Base-by-base conservation (phyloP, 2,888 invertebrate species). In the Hemithea aestivaria region DNA sequence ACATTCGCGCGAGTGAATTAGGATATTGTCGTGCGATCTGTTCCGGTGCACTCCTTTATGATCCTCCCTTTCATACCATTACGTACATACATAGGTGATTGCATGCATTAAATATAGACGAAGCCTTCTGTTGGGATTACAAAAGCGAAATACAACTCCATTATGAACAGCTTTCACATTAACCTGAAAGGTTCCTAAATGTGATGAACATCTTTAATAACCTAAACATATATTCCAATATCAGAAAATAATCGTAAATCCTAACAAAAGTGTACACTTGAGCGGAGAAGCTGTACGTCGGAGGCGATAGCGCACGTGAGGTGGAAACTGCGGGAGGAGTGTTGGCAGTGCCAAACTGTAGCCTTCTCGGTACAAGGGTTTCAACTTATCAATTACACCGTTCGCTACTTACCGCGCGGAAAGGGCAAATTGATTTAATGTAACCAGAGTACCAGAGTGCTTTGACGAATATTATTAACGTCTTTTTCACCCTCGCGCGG, bases 401-500 rank as follows among this genome's bases (percentile, higher is more conserved):
- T 85, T 85, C 80, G 81, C 85, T 87, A 87, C 87, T 87, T 87
- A 87, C 85, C 78, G 82, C 85, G 84, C 77, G 83, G 79, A 82
- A 84, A 85, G 85, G 85, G 83, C 85, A 85, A 85, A 87, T 87
- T 87, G 85, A 87, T 87, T 87, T 87, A 87, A 87, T 87, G 87
- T 87, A 85, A 84, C 85, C 84, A 77, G 85, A 85, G 85, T 85
- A 84, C 85, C 84, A 76, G 85, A 85, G 85, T 85, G 85, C 85
- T 87, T 85, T 87, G 85, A 87, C 85, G 87, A 87, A 85, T 87
- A 87, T 87, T 87, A 87, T 87, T 85, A 87, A 83, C 84, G 85
- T 84, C 85, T 85, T 87, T 87, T 84, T 84, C 82, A 73, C 81
- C 80, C 84, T 76, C 78, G 68, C 69, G 71, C 67, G 66, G 61